These are phyloP conservation scores for Pheucticus melanocephalus DNA, from an alignment of 2,113 vertebrate species.

Conservation along the genomic window DNA sequence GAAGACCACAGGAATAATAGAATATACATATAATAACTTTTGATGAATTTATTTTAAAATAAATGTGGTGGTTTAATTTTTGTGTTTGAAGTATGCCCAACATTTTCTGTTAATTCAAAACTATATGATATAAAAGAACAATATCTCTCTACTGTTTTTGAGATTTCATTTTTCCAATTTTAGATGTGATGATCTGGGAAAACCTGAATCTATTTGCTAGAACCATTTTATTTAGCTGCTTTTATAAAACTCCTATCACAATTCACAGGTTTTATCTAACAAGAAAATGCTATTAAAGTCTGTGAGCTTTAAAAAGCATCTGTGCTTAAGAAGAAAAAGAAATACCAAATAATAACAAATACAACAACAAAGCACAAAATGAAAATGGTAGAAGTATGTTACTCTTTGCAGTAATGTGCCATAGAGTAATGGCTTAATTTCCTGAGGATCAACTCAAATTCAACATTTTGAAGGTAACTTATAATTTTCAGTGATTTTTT, in stretches of 20 bases:
- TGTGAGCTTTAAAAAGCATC: not conserved
- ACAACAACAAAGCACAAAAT: not conserved
- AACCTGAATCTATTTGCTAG: not conserved
- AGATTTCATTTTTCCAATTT: conserved; percentile 5
- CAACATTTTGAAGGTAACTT: not conserved
- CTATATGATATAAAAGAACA: not conserved
- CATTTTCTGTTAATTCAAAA: not conserved
- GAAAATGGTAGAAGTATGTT: not conserved
- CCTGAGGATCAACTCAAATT: not conserved
- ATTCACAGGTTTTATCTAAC: not conserved
- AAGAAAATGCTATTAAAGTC: not conserved
- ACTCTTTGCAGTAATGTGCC: not conserved
- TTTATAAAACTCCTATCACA: not conserved
- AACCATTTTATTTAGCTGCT: conserved; percentile 8
- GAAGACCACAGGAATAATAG: not conserved
- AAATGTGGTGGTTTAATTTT: not conserved
- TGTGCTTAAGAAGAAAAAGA: conserved; percentile 22
- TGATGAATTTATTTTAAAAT: not conserved
- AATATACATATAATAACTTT: not conserved
- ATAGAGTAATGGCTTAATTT: not conserved
- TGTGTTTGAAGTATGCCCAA: not conserved
- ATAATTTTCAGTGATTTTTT: not conserved
- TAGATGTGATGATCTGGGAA: not conserved
- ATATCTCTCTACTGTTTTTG: not conserved
- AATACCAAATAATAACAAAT: not conserved